These are phyloP conservation scores for Acipenser transmontanus DNA, from an alignment of 2,797 vertebrate genomes.

Conservation along the genomic window DNA sequence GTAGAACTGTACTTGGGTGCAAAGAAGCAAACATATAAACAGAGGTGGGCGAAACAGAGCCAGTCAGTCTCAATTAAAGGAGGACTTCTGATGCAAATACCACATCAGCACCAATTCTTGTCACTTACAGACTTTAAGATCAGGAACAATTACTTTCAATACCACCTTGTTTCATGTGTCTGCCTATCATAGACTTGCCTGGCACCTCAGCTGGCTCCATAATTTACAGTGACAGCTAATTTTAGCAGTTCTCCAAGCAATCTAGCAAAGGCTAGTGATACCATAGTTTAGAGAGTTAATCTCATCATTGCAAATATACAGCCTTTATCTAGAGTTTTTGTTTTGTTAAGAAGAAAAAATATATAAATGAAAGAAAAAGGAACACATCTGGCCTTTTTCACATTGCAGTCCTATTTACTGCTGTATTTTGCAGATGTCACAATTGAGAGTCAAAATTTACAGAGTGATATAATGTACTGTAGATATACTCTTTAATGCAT, in stretches of 20 bases:
- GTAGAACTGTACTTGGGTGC: not conserved
- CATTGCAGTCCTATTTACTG: not conserved
- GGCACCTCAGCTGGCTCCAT: constrained; percentile 62
- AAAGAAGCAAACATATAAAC: not conserved
- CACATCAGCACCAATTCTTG: constrained; percentile 74
- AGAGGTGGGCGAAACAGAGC: not conserved
- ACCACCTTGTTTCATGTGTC: constrained; percentile 68
- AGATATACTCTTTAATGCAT: no score
- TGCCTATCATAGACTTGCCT: constrained; percentile 59
- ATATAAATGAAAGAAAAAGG: constrained; percentile 23
- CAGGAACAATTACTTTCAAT: constrained; percentile 74
- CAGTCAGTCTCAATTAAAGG: constrained; percentile 52
- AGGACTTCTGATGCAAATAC: constrained; percentile 62
- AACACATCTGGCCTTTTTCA: not conserved
- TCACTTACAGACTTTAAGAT: constrained; percentile 69
- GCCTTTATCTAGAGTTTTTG: constrained; percentile 55
- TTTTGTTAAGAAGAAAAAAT: constrained; percentile 10
- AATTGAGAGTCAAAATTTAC: no score
- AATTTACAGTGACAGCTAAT: constrained; percentile 91
- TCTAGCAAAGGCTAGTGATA: constrained; percentile 67
- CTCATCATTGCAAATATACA: constrained; percentile 56
- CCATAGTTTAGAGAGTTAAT: constrained; percentile 47
- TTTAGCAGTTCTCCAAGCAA: constrained; percentile 73
- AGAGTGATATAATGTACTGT: no score
- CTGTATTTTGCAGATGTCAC: not conserved